Evolutionary conservation across 2,888 invertebrate species (phyloP).

Genomic region (Tortrix viridana): DNA sequence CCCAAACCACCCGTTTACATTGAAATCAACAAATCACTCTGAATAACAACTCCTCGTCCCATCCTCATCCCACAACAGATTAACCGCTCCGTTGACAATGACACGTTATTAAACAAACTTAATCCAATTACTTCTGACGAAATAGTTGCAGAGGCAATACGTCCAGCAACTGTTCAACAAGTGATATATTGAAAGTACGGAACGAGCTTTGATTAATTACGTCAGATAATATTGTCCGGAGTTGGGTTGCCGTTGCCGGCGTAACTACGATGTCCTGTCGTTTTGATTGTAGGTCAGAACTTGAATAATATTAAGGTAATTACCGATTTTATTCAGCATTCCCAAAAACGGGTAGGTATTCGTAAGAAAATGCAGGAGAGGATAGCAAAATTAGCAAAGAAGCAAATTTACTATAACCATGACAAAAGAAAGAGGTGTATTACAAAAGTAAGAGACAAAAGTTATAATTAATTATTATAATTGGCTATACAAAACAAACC

Average conservation of each 20-base stretch:
- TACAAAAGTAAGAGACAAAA: no score
- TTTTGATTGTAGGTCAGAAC: slow-evolving; percentile 21
- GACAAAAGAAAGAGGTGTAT: no score
- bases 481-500: no score
- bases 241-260: slow-evolving; percentile 3
- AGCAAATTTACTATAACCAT: no score
- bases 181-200: slow-evolving; percentile 18
- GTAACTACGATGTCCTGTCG: neutral
- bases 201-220: slow-evolving; percentile 27
- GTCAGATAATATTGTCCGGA: slow-evolving; percentile 17
- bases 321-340: neutral
- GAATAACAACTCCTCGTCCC: no score
- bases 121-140: slow-evolving; percentile 14
- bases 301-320: neutral
- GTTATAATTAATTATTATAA: no score
- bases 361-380: no score
- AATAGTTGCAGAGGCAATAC: slow-evolving; percentile 25
- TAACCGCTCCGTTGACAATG: neutral
- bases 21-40: no score
- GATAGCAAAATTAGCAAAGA: no score
- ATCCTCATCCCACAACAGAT: neutral
- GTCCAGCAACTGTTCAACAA: slow-evolving; percentile 21
- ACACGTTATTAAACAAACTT: neutral
- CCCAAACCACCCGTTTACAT: no score
- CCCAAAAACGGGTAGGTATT: no score